Percentiles rank a stretch among this genome's conserved stretches.
Conservation (phyloP, 2,888 invertebrate genomes). For the Meandrusa payeni region DNA sequence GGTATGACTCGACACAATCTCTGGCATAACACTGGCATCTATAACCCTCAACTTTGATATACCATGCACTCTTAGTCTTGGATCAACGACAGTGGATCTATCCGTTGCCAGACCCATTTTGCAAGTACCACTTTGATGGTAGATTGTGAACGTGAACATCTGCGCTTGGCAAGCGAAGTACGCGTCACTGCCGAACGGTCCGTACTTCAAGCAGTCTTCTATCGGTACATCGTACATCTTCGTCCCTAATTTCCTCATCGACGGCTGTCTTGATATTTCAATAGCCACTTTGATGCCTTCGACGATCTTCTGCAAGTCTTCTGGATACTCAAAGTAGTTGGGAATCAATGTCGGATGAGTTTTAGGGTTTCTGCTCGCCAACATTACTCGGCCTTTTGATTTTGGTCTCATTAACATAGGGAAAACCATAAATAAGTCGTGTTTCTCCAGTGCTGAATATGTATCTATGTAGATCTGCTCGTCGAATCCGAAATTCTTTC, state of each 20-base stretch:
- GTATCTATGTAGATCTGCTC: constrained; percentile 63
- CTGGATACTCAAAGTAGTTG: constrained; percentile 85
- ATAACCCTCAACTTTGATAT: constrained; percentile 85
- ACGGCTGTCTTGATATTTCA: constrained; percentile 78
- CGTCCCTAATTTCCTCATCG: constrained; percentile 81
- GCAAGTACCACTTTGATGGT: constrained; percentile 85
- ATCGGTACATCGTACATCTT: constrained; percentile 81
- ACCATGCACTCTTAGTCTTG: constrained; percentile 83
- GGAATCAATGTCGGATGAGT: constrained; percentile 88
- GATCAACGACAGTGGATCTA: constrained; percentile 83
- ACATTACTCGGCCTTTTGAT: constrained; percentile 84
- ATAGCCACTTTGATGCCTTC: constrained; percentile 82
- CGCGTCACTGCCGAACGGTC: constrained; percentile 82
- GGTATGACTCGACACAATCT: constrained; percentile 88
- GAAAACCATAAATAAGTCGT: constrained; percentile 78
- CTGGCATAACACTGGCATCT: constrained; percentile 90
- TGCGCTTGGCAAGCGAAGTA: constrained; percentile 86
- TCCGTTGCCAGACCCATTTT: constrained; percentile 83
- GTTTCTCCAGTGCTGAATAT: constrained; percentile 57
- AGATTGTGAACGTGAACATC: constrained; percentile 85
- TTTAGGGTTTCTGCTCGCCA: constrained; percentile 86
- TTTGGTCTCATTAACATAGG: constrained; percentile 87
- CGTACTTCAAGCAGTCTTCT: constrained; percentile 78
- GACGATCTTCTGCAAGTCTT: constrained; percentile 84
- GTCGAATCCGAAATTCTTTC: constrained; percentile 77